Conservation (phyloP, 1,140 invertebrate species). For the Mamestra configurata region DNA sequence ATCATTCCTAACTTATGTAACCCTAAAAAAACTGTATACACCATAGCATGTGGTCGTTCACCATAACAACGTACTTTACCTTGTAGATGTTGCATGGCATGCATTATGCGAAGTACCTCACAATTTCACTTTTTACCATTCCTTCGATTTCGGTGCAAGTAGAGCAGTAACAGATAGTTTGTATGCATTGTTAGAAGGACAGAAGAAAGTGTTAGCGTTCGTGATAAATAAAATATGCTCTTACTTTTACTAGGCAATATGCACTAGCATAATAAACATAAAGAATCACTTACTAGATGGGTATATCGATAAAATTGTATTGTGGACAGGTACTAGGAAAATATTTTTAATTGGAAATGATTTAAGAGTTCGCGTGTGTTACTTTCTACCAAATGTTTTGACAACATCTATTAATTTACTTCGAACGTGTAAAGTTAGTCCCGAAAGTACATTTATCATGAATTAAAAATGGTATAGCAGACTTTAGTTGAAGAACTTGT, state of each 20-base stretch:
- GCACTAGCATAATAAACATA: background rate
- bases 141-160: constrained; percentile 35
- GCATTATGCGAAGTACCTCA: constrained; percentile 33
- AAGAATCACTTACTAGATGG: background rate
- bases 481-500: background rate
- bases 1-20: background rate
- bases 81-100: constrained; percentile 43
- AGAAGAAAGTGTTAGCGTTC: constrained; percentile 35
- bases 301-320: background rate
- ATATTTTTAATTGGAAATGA: constrained; percentile 20
- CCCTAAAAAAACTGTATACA: constrained; percentile 6
- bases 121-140: constrained; percentile 45
- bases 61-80: constrained; percentile 28
- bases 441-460: background rate
- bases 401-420: background rate
- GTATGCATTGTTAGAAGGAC: constrained; percentile 37
- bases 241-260: constrained; percentile 12
- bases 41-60: constrained; percentile 42
- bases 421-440: background rate
- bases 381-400: constrained; percentile 45
- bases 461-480: background rate
- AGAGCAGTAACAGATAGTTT: constrained; percentile 18
- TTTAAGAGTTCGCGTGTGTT: constrained; percentile 18
- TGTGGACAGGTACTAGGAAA: background rate
- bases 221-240: constrained; percentile 30